Percentiles rank a stretch among this genome's conserved stretches.
Conservation (phyloP, 2,888 invertebrate species). For the Tethea ocularis region DNA sequence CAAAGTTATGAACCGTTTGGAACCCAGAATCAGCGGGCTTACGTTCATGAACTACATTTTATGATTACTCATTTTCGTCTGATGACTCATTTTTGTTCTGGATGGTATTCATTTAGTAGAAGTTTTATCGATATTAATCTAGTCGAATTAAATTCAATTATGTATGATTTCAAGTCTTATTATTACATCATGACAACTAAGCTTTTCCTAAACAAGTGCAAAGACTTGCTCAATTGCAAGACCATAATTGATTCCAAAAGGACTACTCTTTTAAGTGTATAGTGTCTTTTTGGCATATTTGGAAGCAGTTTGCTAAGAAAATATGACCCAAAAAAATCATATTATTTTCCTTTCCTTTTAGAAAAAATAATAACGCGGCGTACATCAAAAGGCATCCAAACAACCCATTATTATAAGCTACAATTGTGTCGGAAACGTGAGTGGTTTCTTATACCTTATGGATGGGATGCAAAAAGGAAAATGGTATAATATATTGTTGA, state of each 20-base stretch:
- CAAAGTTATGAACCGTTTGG: neutral
- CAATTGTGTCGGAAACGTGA: neutral
- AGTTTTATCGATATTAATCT: no score
- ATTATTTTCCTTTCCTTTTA: neutral
- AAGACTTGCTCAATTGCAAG: no score
- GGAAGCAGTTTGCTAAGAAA: neutral
- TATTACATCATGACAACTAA: no score
- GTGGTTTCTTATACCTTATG: neutral
- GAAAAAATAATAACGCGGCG: constrained; percentile 3
- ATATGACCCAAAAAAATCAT: neutral
- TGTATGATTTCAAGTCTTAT: neutral
- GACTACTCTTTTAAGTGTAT: no score
- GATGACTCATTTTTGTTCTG: neutral
- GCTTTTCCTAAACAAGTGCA: no score
- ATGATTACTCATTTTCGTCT: neutral
- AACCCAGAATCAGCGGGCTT: neutral
- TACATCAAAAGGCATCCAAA: constrained; percentile 5
- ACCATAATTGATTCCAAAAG: no score
- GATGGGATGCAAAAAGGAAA: neutral
- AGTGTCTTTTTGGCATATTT: no score
- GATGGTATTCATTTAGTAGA: no score
- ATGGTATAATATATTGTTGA: neutral
- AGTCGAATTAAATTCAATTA: no score
- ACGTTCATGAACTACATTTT: neutral
- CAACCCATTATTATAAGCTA: neutral